Evolutionary conservation across 1,140 invertebrate genomes (phyloP).

Genomic region (Pachyrhynchus sulphureomaculatus): DNA sequence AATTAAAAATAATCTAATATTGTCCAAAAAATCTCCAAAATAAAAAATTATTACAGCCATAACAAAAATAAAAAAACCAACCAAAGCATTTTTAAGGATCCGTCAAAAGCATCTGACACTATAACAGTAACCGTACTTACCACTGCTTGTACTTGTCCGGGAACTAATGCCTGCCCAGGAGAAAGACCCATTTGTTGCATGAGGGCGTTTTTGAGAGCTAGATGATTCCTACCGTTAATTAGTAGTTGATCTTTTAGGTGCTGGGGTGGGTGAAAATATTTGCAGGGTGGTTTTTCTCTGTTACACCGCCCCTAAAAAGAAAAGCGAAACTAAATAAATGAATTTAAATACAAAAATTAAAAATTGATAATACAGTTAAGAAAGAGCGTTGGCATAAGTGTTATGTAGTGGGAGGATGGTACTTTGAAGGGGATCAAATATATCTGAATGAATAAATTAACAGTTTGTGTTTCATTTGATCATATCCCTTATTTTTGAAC

Average conservation of each 20-base stretch:
- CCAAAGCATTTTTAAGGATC: background rate
- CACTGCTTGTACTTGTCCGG: conserved; percentile 87
- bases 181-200: conserved; percentile 94
- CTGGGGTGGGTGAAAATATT: conserved; percentile 99
- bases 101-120: background rate
- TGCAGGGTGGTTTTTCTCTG: conserved; percentile 99
- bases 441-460: no score
- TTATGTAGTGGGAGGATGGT: no score
- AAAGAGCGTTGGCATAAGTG: no score
- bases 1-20: no score
- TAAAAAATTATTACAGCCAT: conserved; percentile 16
- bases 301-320: conserved; percentile 95
- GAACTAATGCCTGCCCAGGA: conserved; percentile 81
- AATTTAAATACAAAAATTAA: background rate
- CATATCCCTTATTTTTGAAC: no score
- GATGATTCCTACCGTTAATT: conserved; percentile 98
- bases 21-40: conserved; percentile 5
- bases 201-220: conserved; percentile 94
- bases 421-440: no score
- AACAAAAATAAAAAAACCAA: conserved; percentile 4
- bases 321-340: conserved; percentile 23
- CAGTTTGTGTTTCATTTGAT: no score
- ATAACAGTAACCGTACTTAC: conserved; percentile 61
- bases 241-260: conserved; percentile 99
- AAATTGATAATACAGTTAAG: no score